Percentiles rank a stretch among this genome's conserved stretches.
Evolutionary conservation across 2,888 invertebrate species (phyloP).

Genomic region (Lapara coniferarum): DNA sequence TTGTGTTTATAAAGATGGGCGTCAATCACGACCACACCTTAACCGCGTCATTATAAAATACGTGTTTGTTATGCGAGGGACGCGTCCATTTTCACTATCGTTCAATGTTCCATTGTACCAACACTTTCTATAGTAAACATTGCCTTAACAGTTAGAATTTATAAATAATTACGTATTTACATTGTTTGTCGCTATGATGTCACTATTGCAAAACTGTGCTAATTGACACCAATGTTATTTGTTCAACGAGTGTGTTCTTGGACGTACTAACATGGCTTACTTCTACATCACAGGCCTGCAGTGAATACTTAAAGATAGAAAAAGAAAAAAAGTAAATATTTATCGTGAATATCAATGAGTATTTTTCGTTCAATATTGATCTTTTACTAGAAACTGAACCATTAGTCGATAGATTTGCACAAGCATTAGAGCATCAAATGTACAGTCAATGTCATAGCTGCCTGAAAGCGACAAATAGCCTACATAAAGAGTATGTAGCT

Average conservation of each 20-base stretch:
- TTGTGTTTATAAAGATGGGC: constrained; percentile 11
- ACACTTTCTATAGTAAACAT: constrained; percentile 76
- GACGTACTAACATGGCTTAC: constrained; percentile 5
- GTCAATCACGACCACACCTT: constrained; percentile 24
- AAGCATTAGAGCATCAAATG: constrained; percentile 46
- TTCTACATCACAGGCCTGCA: background rate
- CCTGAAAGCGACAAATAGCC: constrained; percentile 23
- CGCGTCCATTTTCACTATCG: constrained; percentile 75
- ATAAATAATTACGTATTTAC: constrained; percentile 51
- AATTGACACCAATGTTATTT: constrained; percentile 34
- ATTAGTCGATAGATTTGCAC: constrained; percentile 45
- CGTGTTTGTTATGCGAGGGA: constrained; percentile 61
- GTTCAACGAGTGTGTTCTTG: constrained; percentile 32
- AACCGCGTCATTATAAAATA: constrained; percentile 45
- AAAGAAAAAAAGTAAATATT: background rate
- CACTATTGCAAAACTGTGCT: constrained; percentile 42
- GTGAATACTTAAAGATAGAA: background rate
- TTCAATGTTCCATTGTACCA: constrained; percentile 70
- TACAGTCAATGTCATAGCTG: constrained; percentile 53
- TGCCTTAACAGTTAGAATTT: constrained; percentile 52
- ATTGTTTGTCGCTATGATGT: constrained; percentile 48
- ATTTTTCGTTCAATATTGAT: constrained; percentile 26
- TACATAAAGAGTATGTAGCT: constrained; percentile 3
- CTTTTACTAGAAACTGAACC: constrained; percentile 31
- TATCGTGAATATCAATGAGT: constrained; percentile 12